Percentiles rank a stretch among this genome's conserved stretches.
Evolutionary conservation across 2,888 invertebrate species (phyloP).

Genomic region (Suillia variegata): DNA sequence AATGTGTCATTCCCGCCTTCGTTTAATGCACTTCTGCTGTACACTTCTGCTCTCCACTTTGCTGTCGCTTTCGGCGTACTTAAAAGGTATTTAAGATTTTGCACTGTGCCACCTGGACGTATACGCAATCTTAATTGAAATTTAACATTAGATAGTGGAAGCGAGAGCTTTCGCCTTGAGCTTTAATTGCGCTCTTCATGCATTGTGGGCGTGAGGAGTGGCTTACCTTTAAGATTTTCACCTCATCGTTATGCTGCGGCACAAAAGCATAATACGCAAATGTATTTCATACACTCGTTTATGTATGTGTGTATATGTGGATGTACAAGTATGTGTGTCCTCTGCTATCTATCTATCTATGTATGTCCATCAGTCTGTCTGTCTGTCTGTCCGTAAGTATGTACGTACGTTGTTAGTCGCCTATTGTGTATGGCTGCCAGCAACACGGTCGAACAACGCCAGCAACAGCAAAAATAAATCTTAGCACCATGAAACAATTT

Average conservation of each 20-base stretch:
- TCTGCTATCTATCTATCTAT: no score
- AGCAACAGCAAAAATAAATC: slow-evolving; percentile 3
- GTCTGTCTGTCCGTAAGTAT: no score
- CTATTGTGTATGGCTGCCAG: no score
- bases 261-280: background rate
- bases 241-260: background rate
- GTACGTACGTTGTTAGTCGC: no score
- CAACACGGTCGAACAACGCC: background rate
- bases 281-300: background rate
- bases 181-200: background rate
- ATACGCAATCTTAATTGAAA: background rate
- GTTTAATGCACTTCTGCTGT: no score
- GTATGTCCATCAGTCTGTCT: no score
- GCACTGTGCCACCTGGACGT: background rate
- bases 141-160: background rate
- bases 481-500: background rate
- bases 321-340: no score
- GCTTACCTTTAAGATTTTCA: background rate
- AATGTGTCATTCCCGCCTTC: no score
- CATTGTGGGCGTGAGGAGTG: no score
- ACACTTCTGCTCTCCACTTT: no score
- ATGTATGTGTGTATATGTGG: no score
- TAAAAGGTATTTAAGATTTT: background rate
- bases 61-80: background rate
- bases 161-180: background rate